Base-by-base conservation (phyloP, 2,797 vertebrate species). In the Danio choprae region DNA sequence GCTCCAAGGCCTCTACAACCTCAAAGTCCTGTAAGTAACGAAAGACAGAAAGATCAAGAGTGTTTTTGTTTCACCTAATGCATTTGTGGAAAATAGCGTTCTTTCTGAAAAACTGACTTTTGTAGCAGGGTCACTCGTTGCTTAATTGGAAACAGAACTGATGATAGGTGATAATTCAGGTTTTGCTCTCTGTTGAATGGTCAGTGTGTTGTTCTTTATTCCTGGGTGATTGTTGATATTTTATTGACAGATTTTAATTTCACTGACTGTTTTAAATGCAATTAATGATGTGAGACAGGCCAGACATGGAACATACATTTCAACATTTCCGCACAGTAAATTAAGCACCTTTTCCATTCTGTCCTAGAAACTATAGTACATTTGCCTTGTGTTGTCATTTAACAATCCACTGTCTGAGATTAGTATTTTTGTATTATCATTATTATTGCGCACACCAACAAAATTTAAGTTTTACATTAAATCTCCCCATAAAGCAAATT, bases 11-110 rank as follows among this genome's bases (percentile, higher is more conserved):
- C 97, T 98, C 86, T 92, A 95, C 90, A 96, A 93, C 89, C 94
- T 98, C 86, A 98, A 96, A 94, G 96, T 96, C 74, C 90, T 98
- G 97, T 98, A 92, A 96, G 96, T 97, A 92, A 56, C 20, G 1
- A 80, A 73, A 79, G 67, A 62, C 29, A 78, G 55, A 51, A 10
- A 69, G 29, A 12, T 9, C 6, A 9, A 70, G 36, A 43, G 20
- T 0, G 36, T 20, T 40, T 41, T 44, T 48, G 65, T 70, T 79
- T 79, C 36, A 79, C 13, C 60, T 59, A 77, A 69, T 59, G 53
- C 43, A 40, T 40, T 41, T 59, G 50, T 69, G 56, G 44, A 79
- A 79, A 79, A 71, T 48, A 15, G 40, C 55, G 59, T 68, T 40
- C 75, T 53, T 55, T 29, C 60, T 2, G 11, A 46, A 68, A 56